phyloP scores from a whole-genome alignment of 2,113 vertebrate species.

The Stegostoma tigrinum region DNA sequence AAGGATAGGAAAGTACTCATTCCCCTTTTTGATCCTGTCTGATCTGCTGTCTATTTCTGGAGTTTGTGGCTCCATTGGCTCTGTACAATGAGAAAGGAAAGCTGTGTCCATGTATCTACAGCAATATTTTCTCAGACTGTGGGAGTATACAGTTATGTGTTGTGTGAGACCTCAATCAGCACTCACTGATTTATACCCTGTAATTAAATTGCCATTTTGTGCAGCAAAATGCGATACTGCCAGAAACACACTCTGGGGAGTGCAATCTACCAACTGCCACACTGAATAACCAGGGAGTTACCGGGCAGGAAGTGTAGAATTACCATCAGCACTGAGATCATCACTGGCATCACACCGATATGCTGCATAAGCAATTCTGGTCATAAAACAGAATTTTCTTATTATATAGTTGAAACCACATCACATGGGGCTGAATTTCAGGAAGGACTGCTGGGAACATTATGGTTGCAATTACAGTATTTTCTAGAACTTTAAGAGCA shows the following conservation, averaged over 20 bases:
- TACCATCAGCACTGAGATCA: constrained; percentile 39
- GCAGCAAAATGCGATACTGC: constrained; percentile 31
- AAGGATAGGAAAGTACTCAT: neutral
- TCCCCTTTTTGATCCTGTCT: neutral
- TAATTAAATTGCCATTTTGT: constrained; percentile 42
- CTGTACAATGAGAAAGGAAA: neutral
- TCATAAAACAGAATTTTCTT: constrained; percentile 33
- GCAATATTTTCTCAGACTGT: neutral
- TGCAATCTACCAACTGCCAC: constrained; percentile 18
- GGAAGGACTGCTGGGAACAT: constrained; percentile 24
- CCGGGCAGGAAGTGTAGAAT: constrained; percentile 32
- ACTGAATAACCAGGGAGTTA: constrained; percentile 27
- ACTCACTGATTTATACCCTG: constrained; percentile 35
- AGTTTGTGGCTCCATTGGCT: neutral
- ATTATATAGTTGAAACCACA: constrained; percentile 36
- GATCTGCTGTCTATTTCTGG: neutral
- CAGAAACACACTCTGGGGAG: constrained; percentile 31
- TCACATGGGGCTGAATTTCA: constrained; percentile 19
- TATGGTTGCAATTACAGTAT: constrained; percentile 29
- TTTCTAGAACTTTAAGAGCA: constrained; percentile 10
- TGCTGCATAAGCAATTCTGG: constrained; percentile 30
- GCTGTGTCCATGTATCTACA: neutral
- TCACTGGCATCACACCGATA: neutral
- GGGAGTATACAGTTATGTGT: neutral
- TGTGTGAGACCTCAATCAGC: constrained; percentile 35